These are phyloP conservation scores for Schizothorax lantsangensis DNA, from an alignment of 2,797 vertebrate species.

Conservation along the genomic window DNA sequence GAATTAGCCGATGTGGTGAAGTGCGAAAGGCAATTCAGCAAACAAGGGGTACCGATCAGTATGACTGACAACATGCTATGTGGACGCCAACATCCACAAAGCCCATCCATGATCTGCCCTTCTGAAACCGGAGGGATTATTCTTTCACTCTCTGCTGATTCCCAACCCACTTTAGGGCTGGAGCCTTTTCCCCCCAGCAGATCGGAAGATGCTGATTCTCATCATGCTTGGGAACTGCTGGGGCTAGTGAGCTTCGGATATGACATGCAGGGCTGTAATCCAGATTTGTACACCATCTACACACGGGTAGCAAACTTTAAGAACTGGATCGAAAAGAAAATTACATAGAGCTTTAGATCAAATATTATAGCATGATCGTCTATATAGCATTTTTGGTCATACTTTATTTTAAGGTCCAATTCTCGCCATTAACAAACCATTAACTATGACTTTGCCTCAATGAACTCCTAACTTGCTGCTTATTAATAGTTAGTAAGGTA, in stretches of 20 bases:
- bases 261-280: constrained; percentile 79
- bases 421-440: neutral
- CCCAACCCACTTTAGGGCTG: constrained; percentile 30
- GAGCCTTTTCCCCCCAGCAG: neutral
- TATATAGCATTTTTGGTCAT: neutral
- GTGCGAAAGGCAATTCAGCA: constrained; percentile 85
- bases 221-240: constrained; percentile 83
- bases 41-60: constrained; percentile 75
- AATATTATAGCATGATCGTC: neutral
- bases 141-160: constrained; percentile 67
- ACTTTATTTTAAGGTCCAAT: neutral
- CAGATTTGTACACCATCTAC: constrained; percentile 79
- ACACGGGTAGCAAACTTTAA: constrained; percentile 83
- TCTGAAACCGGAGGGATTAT: constrained; percentile 87
- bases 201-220: constrained; percentile 22
- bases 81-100: constrained; percentile 72
- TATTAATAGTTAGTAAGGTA: too few relatives aligned
- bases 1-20: constrained; percentile 79
- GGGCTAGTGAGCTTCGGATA: constrained; percentile 87
- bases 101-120: constrained; percentile 79
- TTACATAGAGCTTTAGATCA: constrained; percentile 75
- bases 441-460: too few relatives aligned
- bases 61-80: constrained; percentile 88
- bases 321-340: constrained; percentile 89
- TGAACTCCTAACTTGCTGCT: too few relatives aligned